Evolutionary conservation across 1,140 invertebrate genomes (phyloP).

Genomic region (Phthorimaea operculella): DNA sequence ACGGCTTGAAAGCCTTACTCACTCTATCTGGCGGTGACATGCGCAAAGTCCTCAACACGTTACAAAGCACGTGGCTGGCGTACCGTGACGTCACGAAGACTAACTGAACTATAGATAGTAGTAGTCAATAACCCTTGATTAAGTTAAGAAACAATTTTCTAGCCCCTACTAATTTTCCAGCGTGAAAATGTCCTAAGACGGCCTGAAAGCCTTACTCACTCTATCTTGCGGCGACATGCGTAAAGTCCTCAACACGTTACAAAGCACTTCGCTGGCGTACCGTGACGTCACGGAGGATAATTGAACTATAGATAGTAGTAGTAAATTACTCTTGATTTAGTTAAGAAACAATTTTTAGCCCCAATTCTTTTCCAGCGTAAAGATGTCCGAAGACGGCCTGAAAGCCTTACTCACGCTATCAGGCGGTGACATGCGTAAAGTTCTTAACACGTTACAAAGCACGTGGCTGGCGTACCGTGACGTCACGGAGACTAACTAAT

Average conservation of each 20-base stretch:
- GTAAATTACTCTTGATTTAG: too few relatives aligned
- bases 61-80: constrained; percentile 93
- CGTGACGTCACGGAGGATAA: constrained; percentile 84
- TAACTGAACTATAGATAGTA: constrained; percentile 87
- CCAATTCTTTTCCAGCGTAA: constrained; percentile 71
- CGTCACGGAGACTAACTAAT: constrained; percentile 89
- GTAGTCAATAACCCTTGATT: too few relatives aligned
- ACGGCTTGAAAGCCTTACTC: constrained; percentile 92
- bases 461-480: constrained; percentile 87
- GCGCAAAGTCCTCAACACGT: constrained; percentile 95
- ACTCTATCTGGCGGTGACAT: constrained; percentile 96
- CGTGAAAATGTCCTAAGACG: constrained; percentile 88
- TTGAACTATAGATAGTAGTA: too few relatives aligned
- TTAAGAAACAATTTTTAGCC: too few relatives aligned
- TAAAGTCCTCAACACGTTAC: constrained; percentile 94
- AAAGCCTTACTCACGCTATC: constrained; percentile 90
- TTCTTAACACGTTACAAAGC: constrained; percentile 96
- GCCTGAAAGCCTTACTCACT: constrained; percentile 89
- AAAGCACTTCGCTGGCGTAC: constrained; percentile 92
- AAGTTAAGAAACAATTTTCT: constrained; percentile 4
- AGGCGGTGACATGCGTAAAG: constrained; percentile 98
- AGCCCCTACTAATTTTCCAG: constrained; percentile 57
- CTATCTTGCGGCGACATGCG: constrained; percentile 98
- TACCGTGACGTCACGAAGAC: constrained; percentile 89
- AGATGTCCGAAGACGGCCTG: constrained; percentile 90